Evolutionary conservation across 2,797 vertebrate species (phyloP).

Genomic region (Gymnocypris eckloni): DNA sequence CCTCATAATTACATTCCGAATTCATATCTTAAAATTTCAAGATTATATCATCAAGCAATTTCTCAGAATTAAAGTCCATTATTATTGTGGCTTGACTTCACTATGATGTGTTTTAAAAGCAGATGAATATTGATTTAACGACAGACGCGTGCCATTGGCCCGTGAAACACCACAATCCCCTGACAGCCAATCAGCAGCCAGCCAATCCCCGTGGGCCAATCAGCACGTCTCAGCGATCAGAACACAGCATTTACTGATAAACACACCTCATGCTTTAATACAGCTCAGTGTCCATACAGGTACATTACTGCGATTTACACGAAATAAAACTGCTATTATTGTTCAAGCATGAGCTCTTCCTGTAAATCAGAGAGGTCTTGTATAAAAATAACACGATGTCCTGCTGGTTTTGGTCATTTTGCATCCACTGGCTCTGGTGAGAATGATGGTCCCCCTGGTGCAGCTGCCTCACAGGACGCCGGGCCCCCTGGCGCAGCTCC

Average conservation of each 20-base stretch:
- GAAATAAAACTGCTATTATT: neutral
- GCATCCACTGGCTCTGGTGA: neutral
- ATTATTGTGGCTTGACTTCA: neutral
- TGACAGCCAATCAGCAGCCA: slow-evolving; percentile 38
- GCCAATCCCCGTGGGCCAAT: slow-evolving; percentile 50
- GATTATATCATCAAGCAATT: neutral
- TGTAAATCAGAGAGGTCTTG: neutral
- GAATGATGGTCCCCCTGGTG: neutral
- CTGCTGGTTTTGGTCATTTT: neutral
- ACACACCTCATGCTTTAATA: neutral
- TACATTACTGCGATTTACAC: neutral
- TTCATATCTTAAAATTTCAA: neutral
- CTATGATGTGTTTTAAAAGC: neutral
- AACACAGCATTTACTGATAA: slow-evolving; percentile 28
- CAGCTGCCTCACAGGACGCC: slow-evolving; percentile 36
- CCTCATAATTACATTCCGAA: no score
- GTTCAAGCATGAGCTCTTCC: slow-evolving; percentile 15
- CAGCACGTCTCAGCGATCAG: slow-evolving; percentile 29
- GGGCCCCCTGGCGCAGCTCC: slow-evolving; percentile 33
- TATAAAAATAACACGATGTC: neutral
- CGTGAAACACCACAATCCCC: slow-evolving; percentile 33
- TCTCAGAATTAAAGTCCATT: neutral
- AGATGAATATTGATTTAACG: neutral
- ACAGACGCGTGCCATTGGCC: neutral
- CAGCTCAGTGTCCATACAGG: neutral